Evolutionary conservation across 2,888 invertebrate species (phyloP), one percentile per base, ranked within the genome.

Genomic region (Metacarcinus magister): DNA sequence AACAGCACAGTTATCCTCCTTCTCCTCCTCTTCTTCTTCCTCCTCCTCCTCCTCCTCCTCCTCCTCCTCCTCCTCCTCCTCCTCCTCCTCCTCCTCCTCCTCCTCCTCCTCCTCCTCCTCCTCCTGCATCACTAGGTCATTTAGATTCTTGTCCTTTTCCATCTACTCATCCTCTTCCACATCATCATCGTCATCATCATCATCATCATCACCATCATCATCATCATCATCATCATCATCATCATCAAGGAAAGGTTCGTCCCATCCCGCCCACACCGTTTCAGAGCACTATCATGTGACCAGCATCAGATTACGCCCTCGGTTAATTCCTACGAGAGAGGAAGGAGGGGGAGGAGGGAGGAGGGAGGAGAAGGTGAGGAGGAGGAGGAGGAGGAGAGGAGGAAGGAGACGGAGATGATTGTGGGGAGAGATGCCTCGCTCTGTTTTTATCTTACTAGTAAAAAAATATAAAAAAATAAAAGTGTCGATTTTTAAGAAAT

Each of bases 1-100:
- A 54, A 54, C 54, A 54, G 54, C 54, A 54, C 54, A 4, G 54
- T 54, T 16, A 10, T 67, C 67, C 67, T 67, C 67, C n/a, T 67
- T 5, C 67, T 67, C 67, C 67, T 67, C 3, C 67, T 67, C 67
- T n/a, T 67, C 67, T 19, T 67, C n/a, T 7, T 23, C 67, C 2
- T 67, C 48, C 48, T 67, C 67, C 67, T 13, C 67, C 67, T 13
- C 23, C 67, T 67, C 67, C 67, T 19, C 23, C 67, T 67, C 67
- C 67, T 67, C 67, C 67, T 67, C 67, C 67, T 67, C 67, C 67
- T 67, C 67, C 67, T 67, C 67, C 67, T 67, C 67, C 67, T 16
- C 67, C 67, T 67, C 67, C 67, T 67, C 67, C 19, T 67, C 67
- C 67, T 67, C 19, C 67, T 67, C 67, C 67, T 67, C 67, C 67